These are phyloP conservation scores for Meghimatium bilineatum DNA, from an alignment of 2,888 invertebrate species.

Conservation along the genomic window DNA sequence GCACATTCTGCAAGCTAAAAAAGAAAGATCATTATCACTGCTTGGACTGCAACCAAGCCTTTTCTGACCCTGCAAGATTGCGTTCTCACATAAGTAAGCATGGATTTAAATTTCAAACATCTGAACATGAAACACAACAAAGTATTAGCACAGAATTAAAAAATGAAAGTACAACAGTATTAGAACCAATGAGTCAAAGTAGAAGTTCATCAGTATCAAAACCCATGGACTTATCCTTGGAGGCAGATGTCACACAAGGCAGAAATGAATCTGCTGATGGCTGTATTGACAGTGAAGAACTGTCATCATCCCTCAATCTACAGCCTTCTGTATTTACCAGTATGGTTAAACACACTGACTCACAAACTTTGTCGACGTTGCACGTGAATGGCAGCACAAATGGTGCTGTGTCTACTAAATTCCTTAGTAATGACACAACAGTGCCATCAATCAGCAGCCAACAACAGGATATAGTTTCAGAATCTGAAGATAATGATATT, in stretches of 20 bases:
- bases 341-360: slow-evolving; percentile 25
- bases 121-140: slow-evolving; percentile 61
- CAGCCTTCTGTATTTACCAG: slow-evolving; percentile 39
- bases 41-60: slow-evolving; percentile 87
- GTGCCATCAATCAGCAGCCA: neutral
- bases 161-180: neutral
- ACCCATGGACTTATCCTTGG: neutral
- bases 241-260: neutral
- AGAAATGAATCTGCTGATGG: slow-evolving; percentile 8
- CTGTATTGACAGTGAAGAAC: neutral
- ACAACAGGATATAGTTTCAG: neutral
- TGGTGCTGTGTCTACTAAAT: neutral
- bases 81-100: slow-evolving; percentile 86
- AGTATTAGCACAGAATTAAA: slow-evolving; percentile 2
- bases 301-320: slow-evolving; percentile 30
- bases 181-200: neutral
- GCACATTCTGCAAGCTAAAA: slow-evolving; percentile 88
- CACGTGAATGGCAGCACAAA: neutral
- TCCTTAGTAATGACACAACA: neutral
- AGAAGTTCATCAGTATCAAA: neutral
- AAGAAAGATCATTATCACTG: slow-evolving; percentile 88
- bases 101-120: slow-evolving; percentile 61
- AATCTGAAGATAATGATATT: neutral
- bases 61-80: slow-evolving; percentile 84
- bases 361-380: neutral